Percentiles rank a stretch among this genome's conserved stretches.
These are phyloP conservation scores for Sebastes vulpes DNA, from an alignment of 2,797 vertebrate species.

Conservation along the genomic window DNA sequence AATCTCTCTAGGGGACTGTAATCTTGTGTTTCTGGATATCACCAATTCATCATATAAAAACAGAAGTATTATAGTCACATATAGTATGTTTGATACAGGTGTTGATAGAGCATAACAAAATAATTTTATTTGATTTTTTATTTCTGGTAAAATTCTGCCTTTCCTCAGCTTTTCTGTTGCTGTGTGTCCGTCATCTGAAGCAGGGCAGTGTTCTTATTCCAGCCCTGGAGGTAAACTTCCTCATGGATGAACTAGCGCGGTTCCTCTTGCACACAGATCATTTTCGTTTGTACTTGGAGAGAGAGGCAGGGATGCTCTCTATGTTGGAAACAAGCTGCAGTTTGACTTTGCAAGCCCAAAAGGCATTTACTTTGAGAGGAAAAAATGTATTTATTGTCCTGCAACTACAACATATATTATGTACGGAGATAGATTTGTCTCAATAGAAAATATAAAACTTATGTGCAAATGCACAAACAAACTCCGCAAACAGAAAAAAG, in stretches of 20 bases:
- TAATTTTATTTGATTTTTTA: not conserved
- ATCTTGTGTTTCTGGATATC: not conserved
- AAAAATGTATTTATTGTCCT: not conserved
- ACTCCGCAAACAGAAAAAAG: no score
- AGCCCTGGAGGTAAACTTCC: conserved; percentile 3
- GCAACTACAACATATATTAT: not conserved
- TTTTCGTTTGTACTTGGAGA: not conserved
- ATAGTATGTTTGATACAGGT: not conserved
- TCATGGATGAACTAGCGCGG: conserved; percentile 5
- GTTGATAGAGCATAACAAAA: not conserved
- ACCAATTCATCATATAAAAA: not conserved
- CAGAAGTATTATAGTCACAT: not conserved
- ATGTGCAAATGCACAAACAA: no score
- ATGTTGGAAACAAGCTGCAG: conserved; percentile 5
- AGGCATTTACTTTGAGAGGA: not conserved
- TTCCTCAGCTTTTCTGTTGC: not conserved
- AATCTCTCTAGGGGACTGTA: not conserved
- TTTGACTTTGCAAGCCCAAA: conserved; percentile 11
- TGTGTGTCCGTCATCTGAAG: not conserved
- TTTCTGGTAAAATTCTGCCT: not conserved
- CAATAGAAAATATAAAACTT: not conserved
- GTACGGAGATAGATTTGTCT: not conserved
- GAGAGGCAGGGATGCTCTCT: conserved; percentile 2
- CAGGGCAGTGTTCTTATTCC: conserved; percentile 1
- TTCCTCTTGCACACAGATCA: conserved; percentile 20